Evolutionary conservation across 1,140 invertebrate genomes (phyloP).

Genomic region (Bombyx mandarina): DNA sequence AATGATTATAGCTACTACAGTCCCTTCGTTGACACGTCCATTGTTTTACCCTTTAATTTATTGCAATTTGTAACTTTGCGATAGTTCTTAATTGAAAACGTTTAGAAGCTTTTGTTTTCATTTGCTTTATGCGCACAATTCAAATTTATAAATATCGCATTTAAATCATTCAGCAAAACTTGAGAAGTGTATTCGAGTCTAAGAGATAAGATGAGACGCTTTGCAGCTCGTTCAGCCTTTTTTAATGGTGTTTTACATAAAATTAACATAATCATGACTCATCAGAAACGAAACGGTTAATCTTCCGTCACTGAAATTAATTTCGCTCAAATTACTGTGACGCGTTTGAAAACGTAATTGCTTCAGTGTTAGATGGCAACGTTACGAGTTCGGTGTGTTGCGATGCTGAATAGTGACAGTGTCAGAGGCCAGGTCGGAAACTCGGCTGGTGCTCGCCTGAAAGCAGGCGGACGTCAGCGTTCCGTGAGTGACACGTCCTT

Average conservation of each 20-base stretch:
- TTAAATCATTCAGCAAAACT: too few species aligned
- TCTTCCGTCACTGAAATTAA: conserved; percentile 3
- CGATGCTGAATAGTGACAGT: conserved; percentile 29
- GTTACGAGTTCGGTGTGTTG: conserved; percentile 11
- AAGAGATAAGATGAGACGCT: background rate
- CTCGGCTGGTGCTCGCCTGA: conserved; percentile 35
- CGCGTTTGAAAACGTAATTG: background rate
- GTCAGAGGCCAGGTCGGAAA: conserved; percentile 51
- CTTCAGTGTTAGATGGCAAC: background rate
- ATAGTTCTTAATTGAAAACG: too few species aligned
- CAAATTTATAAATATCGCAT: too few species aligned
- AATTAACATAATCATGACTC: conserved; percentile 7
- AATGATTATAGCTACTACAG: conserved; percentile 19
- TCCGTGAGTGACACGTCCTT: conserved; percentile 58
- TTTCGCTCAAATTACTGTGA: conserved; percentile 1
- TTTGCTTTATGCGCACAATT: too few species aligned
- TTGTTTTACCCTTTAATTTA: conserved; percentile 14
- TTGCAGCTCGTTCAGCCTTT: conserved; percentile 1
- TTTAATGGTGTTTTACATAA: conserved; percentile 2
- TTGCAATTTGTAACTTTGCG: conserved; percentile 9
- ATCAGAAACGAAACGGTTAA: background rate
- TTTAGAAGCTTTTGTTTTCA: too few species aligned
- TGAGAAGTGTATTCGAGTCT: too few species aligned
- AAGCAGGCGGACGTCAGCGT: conserved; percentile 45
- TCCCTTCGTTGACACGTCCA: conserved; percentile 12